Percentiles rank a stretch among this genome's conserved stretches.
phyloP scores from a whole-genome alignment of 2,113 vertebrate species.

The Pandion haliaetus region DNA sequence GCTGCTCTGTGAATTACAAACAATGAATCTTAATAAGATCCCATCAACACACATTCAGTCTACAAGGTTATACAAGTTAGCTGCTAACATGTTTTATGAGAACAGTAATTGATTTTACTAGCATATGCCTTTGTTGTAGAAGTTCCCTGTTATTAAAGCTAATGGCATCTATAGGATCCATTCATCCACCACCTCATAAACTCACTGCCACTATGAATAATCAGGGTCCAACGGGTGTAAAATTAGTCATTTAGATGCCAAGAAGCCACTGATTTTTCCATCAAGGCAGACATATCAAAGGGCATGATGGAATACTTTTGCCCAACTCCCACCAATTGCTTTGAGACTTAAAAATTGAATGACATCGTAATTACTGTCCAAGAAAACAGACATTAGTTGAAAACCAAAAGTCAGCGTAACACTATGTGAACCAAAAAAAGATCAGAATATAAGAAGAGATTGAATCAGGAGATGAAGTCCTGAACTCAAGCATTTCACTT shows the following conservation, averaged over 20 bases:
- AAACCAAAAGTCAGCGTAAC: not conserved
- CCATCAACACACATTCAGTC: not conserved
- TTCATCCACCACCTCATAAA: conserved; percentile 14
- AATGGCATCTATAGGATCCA: conserved; percentile 13
- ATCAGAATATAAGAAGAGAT: not conserved
- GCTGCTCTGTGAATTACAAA: not conserved
- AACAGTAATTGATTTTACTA: conserved; percentile 8
- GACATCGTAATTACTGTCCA: not conserved
- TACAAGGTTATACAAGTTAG: not conserved
- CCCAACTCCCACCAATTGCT: not conserved
- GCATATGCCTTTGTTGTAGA: conserved; percentile 1
- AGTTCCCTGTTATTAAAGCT: conserved; percentile 8
- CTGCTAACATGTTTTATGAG: not conserved
- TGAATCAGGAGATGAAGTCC: not conserved
- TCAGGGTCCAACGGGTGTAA: not conserved
- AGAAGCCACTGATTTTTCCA: not conserved
- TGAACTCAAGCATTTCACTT: not conserved
- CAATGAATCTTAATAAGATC: not conserved
- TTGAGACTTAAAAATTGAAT: not conserved
- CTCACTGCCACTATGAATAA: conserved; percentile 3
- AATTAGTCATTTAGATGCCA: conserved; percentile 21
- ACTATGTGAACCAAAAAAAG: not conserved
- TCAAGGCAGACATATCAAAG: not conserved
- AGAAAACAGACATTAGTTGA: not conserved
- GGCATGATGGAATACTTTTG: not conserved